Percentiles rank a stretch among this genome's conserved stretches.
Conservation (phyloP, 2,888 invertebrate species). For the Pollenia amentaria region DNA sequence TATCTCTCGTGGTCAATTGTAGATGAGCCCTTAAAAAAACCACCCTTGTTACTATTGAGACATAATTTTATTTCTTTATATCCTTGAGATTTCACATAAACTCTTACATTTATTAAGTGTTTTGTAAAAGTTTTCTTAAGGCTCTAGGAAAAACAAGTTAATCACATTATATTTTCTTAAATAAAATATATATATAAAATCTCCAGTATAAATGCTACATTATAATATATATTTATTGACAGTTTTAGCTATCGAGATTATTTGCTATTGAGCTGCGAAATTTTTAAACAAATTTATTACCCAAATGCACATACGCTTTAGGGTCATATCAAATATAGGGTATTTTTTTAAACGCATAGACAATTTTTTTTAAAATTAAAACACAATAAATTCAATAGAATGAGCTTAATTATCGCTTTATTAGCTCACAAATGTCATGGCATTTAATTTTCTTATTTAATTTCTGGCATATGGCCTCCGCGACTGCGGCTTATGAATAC, state of each 20-base stretch:
- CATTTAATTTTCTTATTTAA: too few relatives aligned
- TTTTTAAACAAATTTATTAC: conserved; percentile 56
- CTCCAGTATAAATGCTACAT: conserved; percentile 19
- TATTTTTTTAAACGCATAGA: too few relatives aligned
- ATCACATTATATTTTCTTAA: conserved; percentile 64
- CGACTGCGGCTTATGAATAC: too few relatives aligned
- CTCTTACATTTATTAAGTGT: conserved; percentile 24
- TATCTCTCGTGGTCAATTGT: conserved; percentile 39
- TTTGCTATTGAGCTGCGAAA: conserved; percentile 12
- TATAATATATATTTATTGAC: conserved; percentile 54
- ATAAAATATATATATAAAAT: conserved; percentile 54
- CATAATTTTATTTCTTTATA: conserved; percentile 23
- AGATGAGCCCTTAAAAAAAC: conserved; percentile 5
- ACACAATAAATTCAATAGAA: too few relatives aligned
- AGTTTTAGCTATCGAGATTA: conserved; percentile 40
- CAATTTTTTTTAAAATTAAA: too few relatives aligned
- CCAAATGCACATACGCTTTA: conserved; percentile 10
- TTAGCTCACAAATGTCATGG: too few relatives aligned
- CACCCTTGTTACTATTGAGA: conserved; percentile 54
- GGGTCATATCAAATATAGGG: not conserved
- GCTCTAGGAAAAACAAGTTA: conserved; percentile 54
- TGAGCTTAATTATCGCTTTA: too few relatives aligned
- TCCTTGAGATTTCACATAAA: not conserved
- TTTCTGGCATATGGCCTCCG: too few relatives aligned
- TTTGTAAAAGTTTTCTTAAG: conserved; percentile 32